These are phyloP conservation scores for Archips crataeganus DNA, from an alignment of 2,888 invertebrate species.

Conservation along the genomic window DNA sequence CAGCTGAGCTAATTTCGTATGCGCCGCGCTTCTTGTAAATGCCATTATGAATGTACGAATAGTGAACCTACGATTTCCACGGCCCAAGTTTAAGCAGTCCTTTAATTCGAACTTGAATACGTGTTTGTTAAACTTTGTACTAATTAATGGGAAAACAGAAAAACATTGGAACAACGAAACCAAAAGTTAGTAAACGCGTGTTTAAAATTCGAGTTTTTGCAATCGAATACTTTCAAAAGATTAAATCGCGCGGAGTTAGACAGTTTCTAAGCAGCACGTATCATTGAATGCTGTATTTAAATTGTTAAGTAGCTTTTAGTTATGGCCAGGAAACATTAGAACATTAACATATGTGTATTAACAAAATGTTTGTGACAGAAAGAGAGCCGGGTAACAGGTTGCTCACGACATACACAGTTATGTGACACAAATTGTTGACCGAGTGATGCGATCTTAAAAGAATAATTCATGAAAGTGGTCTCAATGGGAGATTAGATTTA, in stretches of 20 bases:
- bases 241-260: conserved; percentile 2
- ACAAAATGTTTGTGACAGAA: conserved; percentile 28
- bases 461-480: neutral
- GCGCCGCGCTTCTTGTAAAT: conserved; percentile 68
- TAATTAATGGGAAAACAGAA: conserved; percentile 6
- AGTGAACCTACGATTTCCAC: conserved; percentile 48
- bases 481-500: neutral
- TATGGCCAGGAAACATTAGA: conserved; percentile 12
- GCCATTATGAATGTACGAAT: conserved; percentile 66
- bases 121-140: neutral
- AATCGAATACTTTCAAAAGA: conserved; percentile 46
- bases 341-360: conserved; percentile 27
- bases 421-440: conserved; percentile 64
- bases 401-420: conserved; percentile 73
- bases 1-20: conserved; percentile 77
- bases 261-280: neutral
- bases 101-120: neutral
- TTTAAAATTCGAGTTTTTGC: conserved; percentile 52
- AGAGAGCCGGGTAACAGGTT: conserved; percentile 58
- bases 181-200: conserved; percentile 28
- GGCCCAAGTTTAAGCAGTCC: conserved; percentile 11
- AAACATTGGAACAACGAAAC: neutral
- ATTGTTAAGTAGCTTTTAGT: conserved; percentile 19
- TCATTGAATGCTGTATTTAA: conserved; percentile 2
- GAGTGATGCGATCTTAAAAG: conserved; percentile 50